These are phyloP conservation scores for Catostomus latipinnis DNA, from an alignment of 2,797 vertebrate species.

Conservation along the genomic window DNA sequence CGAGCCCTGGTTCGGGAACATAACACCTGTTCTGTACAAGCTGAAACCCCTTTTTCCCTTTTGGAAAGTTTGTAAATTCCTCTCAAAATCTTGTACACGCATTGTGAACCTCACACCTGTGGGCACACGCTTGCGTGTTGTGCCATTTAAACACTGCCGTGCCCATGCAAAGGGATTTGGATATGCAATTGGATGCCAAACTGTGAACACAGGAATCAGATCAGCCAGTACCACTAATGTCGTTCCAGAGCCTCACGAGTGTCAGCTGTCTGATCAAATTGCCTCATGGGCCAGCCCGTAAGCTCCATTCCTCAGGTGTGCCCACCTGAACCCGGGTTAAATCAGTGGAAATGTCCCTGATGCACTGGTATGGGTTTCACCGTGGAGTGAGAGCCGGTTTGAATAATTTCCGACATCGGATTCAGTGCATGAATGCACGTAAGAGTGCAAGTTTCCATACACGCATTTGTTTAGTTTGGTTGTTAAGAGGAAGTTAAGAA, in stretches of 20 bases:
- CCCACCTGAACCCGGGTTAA: constrained; percentile 1
- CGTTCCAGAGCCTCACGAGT: constrained; percentile 40
- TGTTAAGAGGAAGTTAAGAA: neutral
- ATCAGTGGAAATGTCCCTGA: neutral
- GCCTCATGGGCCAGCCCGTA: neutral
- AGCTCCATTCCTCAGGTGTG: constrained; percentile 18
- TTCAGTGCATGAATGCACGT: neutral
- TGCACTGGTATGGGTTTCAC: neutral
- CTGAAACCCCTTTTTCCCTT: neutral
- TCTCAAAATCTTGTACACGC: neutral
- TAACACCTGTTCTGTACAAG: neutral
- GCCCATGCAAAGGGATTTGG: constrained; percentile 53
- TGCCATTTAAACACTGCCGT: constrained; percentile 32
- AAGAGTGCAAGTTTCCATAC: neutral
- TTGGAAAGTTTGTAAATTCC: constrained; percentile 22
- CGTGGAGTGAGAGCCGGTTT: neutral
- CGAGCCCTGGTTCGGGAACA: neutral
- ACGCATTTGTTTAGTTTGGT: neutral
- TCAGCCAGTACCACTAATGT: constrained; percentile 51
- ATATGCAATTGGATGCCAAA: constrained; percentile 40
- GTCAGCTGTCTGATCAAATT: constrained; percentile 47
- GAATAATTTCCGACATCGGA: neutral
- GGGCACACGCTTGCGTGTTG: neutral
- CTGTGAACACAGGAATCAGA: constrained; percentile 37
- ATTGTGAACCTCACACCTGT: constrained; percentile 9